Base-by-base conservation (phyloP, 2,797 vertebrate species). In the Hemibagrus guttatus region DNA sequence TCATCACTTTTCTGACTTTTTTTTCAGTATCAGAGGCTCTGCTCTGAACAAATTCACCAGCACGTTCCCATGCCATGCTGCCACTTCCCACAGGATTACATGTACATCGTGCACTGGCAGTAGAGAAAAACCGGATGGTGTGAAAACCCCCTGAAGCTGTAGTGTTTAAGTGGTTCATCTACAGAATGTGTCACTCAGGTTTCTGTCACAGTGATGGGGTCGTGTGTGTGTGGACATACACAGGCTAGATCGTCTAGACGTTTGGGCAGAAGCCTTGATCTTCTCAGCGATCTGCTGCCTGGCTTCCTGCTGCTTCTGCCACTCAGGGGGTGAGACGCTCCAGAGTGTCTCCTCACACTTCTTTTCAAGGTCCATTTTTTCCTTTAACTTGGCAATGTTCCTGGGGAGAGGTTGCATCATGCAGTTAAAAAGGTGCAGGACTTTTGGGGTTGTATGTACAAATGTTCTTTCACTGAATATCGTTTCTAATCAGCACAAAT, bases 281-380 rank as follows among this genome's bases (percentile, higher is more conserved):
- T 66, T 49, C 42, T 66, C 42, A 28, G 42, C 42, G 2, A 52
- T 66, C 61, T 31, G 13, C 80, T 1, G 31, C 42, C 42, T 64
- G 59, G 2, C 9, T 28, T 64, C 39, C 59, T 81, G 80, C 59
- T 66, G 7, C 11, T 52, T 42, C 42, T 52, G 61, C 61, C 61
- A 82, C n/a, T 82, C 42, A 52, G 42, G 42, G 42, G 80, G 80
- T 8, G 80, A 66, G 17, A 82, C 9, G 2, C 28, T 82, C 61
- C 61, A 82, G 26, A 82, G 80, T 4, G 66, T 52, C 8, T 82
- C n/a, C 6, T 52, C 3, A 52, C 54, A 66, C 61, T 11, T 1
- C 35, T 82, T 3, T 31, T 64, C 5, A 4, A n/a, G 16, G 13
- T 31, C 28, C 42, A 82, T 17, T 16, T n/a, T 21, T 4, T 49